Evolutionary conservation across 2,888 invertebrate species (phyloP).

Genomic region (Andrena bucephala): DNA sequence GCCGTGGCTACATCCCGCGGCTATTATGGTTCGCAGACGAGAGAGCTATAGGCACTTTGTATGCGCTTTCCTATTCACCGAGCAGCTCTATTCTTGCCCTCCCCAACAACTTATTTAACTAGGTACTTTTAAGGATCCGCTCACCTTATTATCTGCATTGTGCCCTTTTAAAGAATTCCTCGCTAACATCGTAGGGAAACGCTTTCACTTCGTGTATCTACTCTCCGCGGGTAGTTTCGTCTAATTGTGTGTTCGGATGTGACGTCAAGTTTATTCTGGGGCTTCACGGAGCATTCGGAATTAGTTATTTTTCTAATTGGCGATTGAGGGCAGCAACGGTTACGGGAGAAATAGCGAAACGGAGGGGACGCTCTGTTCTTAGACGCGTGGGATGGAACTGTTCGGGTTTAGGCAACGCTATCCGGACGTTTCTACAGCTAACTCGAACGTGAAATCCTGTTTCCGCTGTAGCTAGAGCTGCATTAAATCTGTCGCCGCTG

Average conservation of each 20-base stretch:
- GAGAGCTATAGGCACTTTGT: slow-evolving; percentile 56
- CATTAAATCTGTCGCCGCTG: no score
- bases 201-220: neutral
- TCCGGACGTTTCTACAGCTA: neutral
- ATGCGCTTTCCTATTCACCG: slow-evolving; percentile 45
- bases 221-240: neutral
- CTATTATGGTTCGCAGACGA: slow-evolving; percentile 55
- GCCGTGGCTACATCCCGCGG: slow-evolving; percentile 53
- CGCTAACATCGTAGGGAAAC: neutral
- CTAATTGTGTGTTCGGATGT: slow-evolving; percentile 19
- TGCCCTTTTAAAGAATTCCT: slow-evolving; percentile 3
- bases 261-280: slow-evolving; percentile 10
- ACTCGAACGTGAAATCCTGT: slow-evolving; percentile 13
- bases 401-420: no score
- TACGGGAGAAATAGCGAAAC: slow-evolving; percentile 14
- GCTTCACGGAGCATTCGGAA: neutral
- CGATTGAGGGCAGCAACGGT: neutral
- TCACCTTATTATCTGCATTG: neutral
- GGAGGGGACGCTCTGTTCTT: neutral
- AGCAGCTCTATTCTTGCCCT: slow-evolving; percentile 25
- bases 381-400: no score
- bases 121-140: neutral
- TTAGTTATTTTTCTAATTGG: neutral
- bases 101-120: slow-evolving; percentile 32
- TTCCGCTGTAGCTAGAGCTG: neutral